Evolutionary conservation across 2,888 invertebrate species (phyloP).

Genomic region (Caenorhabditis sp.): DNA sequence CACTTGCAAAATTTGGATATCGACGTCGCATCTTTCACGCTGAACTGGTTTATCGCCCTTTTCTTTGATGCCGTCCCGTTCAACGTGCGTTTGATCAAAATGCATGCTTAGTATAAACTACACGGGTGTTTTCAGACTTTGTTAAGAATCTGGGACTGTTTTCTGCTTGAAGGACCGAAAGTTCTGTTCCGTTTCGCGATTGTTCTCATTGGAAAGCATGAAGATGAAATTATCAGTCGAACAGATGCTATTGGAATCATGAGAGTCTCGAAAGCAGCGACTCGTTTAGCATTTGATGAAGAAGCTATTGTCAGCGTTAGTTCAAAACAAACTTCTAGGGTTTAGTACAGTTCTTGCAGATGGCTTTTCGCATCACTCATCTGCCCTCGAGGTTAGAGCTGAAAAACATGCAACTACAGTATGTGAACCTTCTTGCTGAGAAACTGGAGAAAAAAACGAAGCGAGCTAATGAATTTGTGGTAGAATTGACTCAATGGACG

Average conservation of each 20-base stretch:
- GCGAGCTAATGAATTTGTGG: constrained; percentile 56
- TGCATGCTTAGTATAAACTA: no score
- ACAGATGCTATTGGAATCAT: constrained; percentile 81
- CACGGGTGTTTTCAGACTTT: constrained; percentile 81
- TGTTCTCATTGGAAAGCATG: constrained; percentile 60
- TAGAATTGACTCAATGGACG: constrained; percentile 1
- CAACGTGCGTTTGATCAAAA: constrained; percentile 80
- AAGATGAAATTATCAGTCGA: constrained; percentile 62
- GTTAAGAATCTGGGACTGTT: constrained; percentile 82
- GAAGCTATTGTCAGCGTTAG: constrained; percentile 81
- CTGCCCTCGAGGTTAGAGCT: constrained; percentile 47
- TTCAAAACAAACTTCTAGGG: no score
- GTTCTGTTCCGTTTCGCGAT: constrained; percentile 81
- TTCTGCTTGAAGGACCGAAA: constrained; percentile 82
- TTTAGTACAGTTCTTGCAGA: no score
- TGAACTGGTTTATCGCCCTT: constrained; percentile 82
- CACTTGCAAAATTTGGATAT: constrained; percentile 81
- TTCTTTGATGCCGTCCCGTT: constrained; percentile 82
- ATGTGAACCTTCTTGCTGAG: constrained; percentile 43
- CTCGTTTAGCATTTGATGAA: constrained; percentile 81
- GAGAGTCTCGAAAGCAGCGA: constrained; percentile 81
- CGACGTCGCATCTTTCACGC: constrained; percentile 82
- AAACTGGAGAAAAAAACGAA: constrained; percentile 42
- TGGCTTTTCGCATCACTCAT: constrained; percentile 44
- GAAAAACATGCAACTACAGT: constrained; percentile 51